Percentiles rank a stretch among this genome's conserved stretches.
Conservation (phyloP, 1,140 invertebrate species). For the Lanistes nyassanus region DNA sequence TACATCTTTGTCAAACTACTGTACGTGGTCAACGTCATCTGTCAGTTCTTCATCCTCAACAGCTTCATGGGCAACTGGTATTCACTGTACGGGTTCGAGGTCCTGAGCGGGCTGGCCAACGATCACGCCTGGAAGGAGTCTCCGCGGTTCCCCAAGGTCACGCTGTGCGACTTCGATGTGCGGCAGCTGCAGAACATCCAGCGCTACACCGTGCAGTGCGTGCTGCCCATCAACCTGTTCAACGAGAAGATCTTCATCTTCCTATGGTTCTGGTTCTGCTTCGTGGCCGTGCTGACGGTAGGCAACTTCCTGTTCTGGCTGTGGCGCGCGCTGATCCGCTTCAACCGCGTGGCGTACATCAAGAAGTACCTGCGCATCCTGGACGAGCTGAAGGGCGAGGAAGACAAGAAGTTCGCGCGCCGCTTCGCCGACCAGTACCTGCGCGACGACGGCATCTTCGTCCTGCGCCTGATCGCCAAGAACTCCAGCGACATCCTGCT, state of each 20-base stretch:
- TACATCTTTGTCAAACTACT: conserved; percentile 70
- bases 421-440: conserved; percentile 61
- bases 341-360: conserved; percentile 53
- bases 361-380: conserved; percentile 62
- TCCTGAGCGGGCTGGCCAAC: conserved; percentile 63
- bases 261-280: conserved; percentile 65
- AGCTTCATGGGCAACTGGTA: conserved; percentile 69
- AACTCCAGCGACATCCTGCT: conserved; percentile 64
- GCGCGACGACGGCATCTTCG: conserved; percentile 63
- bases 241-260: conserved; percentile 71
- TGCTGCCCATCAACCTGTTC: conserved; percentile 71
- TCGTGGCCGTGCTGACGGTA: conserved; percentile 54
- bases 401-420: conserved; percentile 53
- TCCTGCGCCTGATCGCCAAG: conserved; percentile 59
- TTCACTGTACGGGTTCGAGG: conserved; percentile 68
- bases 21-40: conserved; percentile 68
- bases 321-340: conserved; percentile 50
- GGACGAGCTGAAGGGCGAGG: conserved; percentile 48
- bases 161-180: conserved; percentile 70
- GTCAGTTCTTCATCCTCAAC: conserved; percentile 69
- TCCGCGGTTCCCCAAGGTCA: conserved; percentile 64
- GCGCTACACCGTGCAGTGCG: conserved; percentile 68
- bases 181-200: conserved; percentile 61
- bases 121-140: conserved; percentile 66
- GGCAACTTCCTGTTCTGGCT: conserved; percentile 61